Evolutionary conservation across 1,140 invertebrate species (phyloP), one percentile per base, ranked within the genome.

Genomic region (Drosophila mauritiana): DNA sequence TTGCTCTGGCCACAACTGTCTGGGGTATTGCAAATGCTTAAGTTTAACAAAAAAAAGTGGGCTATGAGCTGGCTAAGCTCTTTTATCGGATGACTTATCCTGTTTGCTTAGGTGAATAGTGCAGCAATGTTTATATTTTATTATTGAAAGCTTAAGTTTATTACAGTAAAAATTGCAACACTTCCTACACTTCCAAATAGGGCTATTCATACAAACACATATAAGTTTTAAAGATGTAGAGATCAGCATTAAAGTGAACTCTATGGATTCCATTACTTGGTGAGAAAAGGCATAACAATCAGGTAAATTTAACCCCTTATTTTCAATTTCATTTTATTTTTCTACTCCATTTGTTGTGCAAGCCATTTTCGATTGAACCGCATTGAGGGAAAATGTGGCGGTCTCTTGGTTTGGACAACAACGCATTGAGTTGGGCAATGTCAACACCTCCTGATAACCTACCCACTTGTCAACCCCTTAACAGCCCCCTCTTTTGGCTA

Each of bases 301-400:
- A 55, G 64, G 51, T 69, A 70, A 48, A 17, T 48, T 46, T 48
- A 15, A 10, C 1, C 34, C 40, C 55, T 75, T 65, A 65, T 57
- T 48, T 80, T 57, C 61, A 74, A 75, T 79, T 80, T 58, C 73
- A 73, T 62, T 58, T 80, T 78, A 56, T 58, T 74, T 58, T 68
- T 80, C 72, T 67, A 69, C 78, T 63, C 78, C 72, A 80, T 80
- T 80, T 81, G 54, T 76, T 70, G 55, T 40, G 36, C 64, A 39
- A 56, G 17, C 67, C 63, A 55, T 56, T 56, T 48, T 55, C 67
- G 63, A 20, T 68, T 56, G 67, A 45, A 37, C 34, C 13, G 42
- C 43, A 68, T 15, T 15, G n/a, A 25, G 31, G n/a, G 12, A 15
- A 61, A 39, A 15, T 22, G 46, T 17, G 34, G 34, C 22, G 15